These are phyloP conservation scores for Seison nebaliae DNA, from an alignment of 1,140 invertebrate species.

Conservation along the genomic window DNA sequence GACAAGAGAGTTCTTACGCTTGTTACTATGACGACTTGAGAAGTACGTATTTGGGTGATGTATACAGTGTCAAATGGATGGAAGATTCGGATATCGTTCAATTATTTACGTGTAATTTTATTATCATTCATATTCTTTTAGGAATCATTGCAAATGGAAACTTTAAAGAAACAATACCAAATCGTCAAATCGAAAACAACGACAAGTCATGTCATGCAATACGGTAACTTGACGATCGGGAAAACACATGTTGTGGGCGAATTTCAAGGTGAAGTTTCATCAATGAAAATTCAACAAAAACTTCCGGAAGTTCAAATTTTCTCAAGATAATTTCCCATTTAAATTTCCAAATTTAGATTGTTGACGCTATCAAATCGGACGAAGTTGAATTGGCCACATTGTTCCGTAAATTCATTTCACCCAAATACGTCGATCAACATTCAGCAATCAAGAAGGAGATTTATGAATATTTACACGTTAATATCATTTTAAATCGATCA, in stretches of 20 bases:
- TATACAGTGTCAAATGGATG: slow-evolving; percentile 42
- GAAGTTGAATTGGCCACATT: no score
- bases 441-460: no score
- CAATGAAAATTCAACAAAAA: no score
- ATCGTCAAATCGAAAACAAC: slow-evolving; percentile 36
- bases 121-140: slow-evolving; percentile 18
- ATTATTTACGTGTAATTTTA: not conserved
- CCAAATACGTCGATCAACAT: no score
- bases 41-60: slow-evolving; percentile 35
- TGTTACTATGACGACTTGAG: slow-evolving; percentile 34
- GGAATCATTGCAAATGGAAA: slow-evolving; percentile 33
- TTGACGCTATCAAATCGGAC: no score
- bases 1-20: slow-evolving; percentile 35
- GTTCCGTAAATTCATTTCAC: no score
- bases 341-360: no score
- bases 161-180: slow-evolving; percentile 33
- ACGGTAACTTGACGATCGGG: slow-evolving; percentile 28
- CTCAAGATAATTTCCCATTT: no score
- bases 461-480: no score
- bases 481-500: no score
- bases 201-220: slow-evolving; percentile 36
- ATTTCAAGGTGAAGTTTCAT: slow-evolving; percentile 8
- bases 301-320: no score
- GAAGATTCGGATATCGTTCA: slow-evolving; percentile 35
- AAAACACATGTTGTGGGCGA: not conserved